Conservation (phyloP, 2,797 vertebrate genomes). For the Aulostomus chinensis region DNA sequence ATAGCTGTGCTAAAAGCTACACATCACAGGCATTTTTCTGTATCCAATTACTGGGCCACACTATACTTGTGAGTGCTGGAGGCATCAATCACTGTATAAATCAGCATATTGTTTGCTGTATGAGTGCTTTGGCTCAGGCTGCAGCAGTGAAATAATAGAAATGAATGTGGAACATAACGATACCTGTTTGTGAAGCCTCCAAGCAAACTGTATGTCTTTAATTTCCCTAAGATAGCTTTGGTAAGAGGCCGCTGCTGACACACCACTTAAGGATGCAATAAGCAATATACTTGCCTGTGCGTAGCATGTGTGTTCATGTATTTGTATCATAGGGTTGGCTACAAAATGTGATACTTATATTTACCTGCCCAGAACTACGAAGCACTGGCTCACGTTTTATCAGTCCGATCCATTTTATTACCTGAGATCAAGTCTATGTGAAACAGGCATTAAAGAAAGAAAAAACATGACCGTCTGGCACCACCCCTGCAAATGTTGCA, state of each 20-base stretch:
- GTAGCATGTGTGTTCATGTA: too few species aligned
- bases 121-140: conserved; percentile 26
- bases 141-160: conserved; percentile 39
- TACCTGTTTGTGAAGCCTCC: conserved; percentile 21
- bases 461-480: too few species aligned
- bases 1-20: conserved; percentile 40
- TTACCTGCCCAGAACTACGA: too few species aligned
- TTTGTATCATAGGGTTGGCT: too few species aligned
- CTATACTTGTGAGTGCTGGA: conserved; percentile 28
- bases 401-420: too few species aligned
- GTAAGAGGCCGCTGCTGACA: conserved; percentile 8
- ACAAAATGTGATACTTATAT: too few species aligned
- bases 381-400: too few species aligned
- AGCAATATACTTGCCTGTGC: too few species aligned
- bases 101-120: conserved; percentile 50
- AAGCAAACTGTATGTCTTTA: conserved; percentile 13
- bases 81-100: conserved; percentile 57
- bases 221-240: conserved; percentile 5
- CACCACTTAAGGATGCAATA: too few species aligned
- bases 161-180: conserved; percentile 46
- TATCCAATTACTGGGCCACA: conserved; percentile 26
- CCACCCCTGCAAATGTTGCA: too few species aligned
- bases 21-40: conserved; percentile 30
- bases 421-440: too few species aligned
- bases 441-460: too few species aligned